A percentile compares a stretch with the other conserved stretches of the same genome.
phyloP scores from a whole-genome alignment of 2,888 invertebrate genomes.

The Agrotis puta region DNA sequence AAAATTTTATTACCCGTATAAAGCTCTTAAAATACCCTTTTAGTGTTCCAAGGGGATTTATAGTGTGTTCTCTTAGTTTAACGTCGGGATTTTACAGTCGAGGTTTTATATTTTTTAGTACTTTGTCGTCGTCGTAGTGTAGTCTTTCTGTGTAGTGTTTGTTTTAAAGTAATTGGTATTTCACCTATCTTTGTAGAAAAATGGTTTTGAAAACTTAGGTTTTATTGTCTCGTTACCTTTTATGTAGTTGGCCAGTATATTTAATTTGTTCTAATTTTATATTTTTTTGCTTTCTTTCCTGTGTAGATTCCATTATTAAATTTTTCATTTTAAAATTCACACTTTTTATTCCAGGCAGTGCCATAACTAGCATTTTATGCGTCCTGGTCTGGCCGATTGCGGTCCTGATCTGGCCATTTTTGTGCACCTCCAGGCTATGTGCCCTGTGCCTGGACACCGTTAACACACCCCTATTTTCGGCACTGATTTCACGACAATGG shows the following conservation, averaged over 20 bases:
- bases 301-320: no score
- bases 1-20: conserved; percentile 47
- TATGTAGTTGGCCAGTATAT: not conserved
- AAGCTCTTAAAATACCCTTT: conserved; percentile 40
- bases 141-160: not conserved
- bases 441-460: no score
- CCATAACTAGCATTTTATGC: no score
- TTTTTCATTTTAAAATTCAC: no score
- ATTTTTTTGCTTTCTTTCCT: no score
- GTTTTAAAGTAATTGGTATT: conserved; percentile 19
- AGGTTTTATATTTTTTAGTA: conserved; percentile 35
- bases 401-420: no score
- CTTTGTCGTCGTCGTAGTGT: not conserved
- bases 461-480: no score
- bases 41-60: conserved; percentile 48
- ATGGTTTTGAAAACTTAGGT: not conserved
- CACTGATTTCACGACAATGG: no score
- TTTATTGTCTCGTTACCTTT: not conserved
- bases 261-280: no score
- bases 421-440: no score
- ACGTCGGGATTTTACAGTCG: conserved; percentile 31
- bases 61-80: conserved; percentile 45
- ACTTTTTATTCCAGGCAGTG: no score
- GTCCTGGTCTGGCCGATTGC: no score
- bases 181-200: not conserved